phyloP scores from a whole-genome alignment of 2,888 invertebrate species.

The Leptopilina drosophilae region DNA sequence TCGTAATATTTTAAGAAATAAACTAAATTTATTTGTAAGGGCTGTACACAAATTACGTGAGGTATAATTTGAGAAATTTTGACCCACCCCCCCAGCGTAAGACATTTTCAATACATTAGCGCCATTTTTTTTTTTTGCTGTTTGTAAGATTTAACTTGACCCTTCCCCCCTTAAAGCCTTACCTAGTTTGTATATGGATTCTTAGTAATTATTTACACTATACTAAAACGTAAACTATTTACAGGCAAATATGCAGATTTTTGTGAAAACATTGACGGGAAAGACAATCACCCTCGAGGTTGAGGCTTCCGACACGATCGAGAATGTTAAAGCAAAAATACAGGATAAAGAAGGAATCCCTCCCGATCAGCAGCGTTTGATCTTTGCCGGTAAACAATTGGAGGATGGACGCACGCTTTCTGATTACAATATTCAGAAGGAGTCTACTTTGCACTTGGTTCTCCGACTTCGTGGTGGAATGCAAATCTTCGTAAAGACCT shows the following conservation, averaged over 20 bases:
- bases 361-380: conserved; percentile 65
- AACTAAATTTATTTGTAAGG: no score
- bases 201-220: no score
- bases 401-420: conserved; percentile 65
- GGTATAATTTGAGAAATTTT: no score
- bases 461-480: conserved; percentile 61
- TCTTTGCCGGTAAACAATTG: conserved; percentile 66
- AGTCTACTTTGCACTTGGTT: conserved; percentile 64
- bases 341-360: conserved; percentile 67
- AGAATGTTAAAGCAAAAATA: conserved; percentile 65
- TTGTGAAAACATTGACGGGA: conserved; percentile 35
- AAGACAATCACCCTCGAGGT: conserved; percentile 67
- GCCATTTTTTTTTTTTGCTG: no score
- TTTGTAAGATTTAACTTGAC: no score
- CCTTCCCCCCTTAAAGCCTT: no score
- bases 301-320: conserved; percentile 65
- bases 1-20: no score
- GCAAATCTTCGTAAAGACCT: conserved; percentile 36
- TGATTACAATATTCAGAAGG: conserved; percentile 66
- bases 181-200: no score
- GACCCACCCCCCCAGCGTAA: no score
- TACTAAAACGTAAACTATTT: no score
- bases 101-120: no score
- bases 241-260: conserved; percentile 24
- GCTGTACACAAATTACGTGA: no score